Conservation (phyloP, 2,888 invertebrate species). For the Sinotaia quadrata region DNA sequence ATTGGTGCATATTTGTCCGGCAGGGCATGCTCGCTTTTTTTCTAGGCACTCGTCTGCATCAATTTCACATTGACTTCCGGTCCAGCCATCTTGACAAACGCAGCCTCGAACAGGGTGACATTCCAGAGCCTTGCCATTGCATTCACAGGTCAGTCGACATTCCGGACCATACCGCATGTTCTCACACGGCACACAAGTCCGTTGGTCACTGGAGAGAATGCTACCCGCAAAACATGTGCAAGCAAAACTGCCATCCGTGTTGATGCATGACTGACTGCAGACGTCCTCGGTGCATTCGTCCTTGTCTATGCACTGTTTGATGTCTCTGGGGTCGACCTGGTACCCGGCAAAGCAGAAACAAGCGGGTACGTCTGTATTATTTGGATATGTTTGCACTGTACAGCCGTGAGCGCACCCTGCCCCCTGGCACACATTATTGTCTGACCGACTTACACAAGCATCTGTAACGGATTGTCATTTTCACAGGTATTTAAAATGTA, state of each 20-base stretch:
- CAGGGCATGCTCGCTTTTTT: slow-evolving; percentile 12
- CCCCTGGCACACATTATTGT: too few species aligned
- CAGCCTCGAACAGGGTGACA: slow-evolving; percentile 39
- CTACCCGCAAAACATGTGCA: slow-evolving; percentile 37
- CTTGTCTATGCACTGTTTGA: slow-evolving; percentile 29
- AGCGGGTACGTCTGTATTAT: too few species aligned
- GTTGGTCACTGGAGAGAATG: slow-evolving; percentile 12
- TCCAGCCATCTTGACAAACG: slow-evolving; percentile 40
- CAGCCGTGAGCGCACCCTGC: too few species aligned
- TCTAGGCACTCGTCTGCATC: slow-evolving; percentile 42
- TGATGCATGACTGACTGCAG: slow-evolving; percentile 39
- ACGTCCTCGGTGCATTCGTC: slow-evolving; percentile 42
- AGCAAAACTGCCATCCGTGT: slow-evolving; percentile 36
- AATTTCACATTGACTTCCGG: slow-evolving; percentile 34
- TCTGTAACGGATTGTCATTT: too few species aligned
- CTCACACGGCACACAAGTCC: slow-evolving; percentile 5
- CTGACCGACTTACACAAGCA: too few species aligned
- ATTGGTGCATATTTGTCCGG: slow-evolving; percentile 28
- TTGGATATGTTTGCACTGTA: too few species aligned
- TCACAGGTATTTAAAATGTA: too few species aligned
- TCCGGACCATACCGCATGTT: slow-evolving; percentile 29
- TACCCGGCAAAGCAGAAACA: too few species aligned
- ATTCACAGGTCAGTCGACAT: slow-evolving; percentile 33
- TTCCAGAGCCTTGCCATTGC: slow-evolving; percentile 14
- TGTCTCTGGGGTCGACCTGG: too few species aligned